Percentiles rank a stretch among this genome's conserved stretches.
Conservation (phyloP, 2,113 vertebrate species). For the Etheostoma spectabile region DNA sequence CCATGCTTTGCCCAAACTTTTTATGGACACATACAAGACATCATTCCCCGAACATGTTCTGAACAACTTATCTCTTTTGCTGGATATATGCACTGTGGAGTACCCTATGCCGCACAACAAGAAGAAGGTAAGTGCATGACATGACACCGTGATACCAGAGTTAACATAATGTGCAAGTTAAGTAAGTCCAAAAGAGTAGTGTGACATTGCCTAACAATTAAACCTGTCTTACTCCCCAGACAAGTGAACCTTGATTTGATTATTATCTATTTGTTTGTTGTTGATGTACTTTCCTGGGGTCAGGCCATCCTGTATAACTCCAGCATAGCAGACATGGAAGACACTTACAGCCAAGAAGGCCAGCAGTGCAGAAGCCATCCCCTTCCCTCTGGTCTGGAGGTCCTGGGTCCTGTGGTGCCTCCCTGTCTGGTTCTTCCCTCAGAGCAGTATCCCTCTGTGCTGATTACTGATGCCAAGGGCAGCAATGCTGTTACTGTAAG, state of each 20-base stretch:
- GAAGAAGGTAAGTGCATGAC: slow-evolving; percentile 74
- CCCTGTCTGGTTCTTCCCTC: slow-evolving; percentile 84
- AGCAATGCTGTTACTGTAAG: slow-evolving; percentile 90
- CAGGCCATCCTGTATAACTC: slow-evolving; percentile 91
- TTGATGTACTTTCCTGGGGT: neutral
- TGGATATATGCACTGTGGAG: slow-evolving; percentile 88
- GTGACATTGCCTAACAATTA: neutral
- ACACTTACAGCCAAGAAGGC: neutral
- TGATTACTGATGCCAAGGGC: slow-evolving; percentile 88
- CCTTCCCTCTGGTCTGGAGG: slow-evolving; percentile 58
- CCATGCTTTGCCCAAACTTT: slow-evolving; percentile 90
- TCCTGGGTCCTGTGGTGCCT: slow-evolving; percentile 73
- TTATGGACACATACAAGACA: slow-evolving; percentile 87
- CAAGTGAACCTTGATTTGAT: neutral
- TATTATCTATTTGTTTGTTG: neutral
- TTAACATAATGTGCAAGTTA: neutral
- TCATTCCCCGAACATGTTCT: slow-evolving; percentile 87
- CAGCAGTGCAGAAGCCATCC: slow-evolving; percentile 12
- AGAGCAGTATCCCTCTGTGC: slow-evolving; percentile 87
- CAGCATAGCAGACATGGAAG: slow-evolving; percentile 46
- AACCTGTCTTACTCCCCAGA: neutral
- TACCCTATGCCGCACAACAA: slow-evolving; percentile 85
- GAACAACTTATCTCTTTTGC: slow-evolving; percentile 85
- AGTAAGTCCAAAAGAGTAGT: neutral
- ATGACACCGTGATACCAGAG: neutral